Conservation (phyloP, 2,888 invertebrate species). For the Apamea monoglypha region DNA sequence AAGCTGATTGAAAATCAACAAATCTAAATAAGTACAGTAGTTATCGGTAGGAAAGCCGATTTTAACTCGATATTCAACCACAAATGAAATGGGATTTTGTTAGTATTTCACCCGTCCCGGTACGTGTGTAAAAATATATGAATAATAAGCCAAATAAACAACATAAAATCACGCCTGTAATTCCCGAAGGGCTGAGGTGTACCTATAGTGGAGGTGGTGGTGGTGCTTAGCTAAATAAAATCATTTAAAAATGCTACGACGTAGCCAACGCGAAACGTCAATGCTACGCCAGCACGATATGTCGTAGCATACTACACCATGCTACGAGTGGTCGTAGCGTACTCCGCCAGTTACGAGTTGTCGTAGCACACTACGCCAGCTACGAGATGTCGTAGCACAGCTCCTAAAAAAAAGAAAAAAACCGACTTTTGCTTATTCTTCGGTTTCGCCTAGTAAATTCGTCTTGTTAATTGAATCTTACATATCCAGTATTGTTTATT, state of each 20-base stretch:
- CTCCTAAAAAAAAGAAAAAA: background rate
- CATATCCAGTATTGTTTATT: slow-evolving; percentile 42
- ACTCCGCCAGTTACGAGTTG: background rate
- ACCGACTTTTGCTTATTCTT: too few relatives aligned
- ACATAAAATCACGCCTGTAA: background rate
- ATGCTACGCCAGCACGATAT: background rate
- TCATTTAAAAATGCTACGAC: background rate
- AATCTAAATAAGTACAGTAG: background rate
- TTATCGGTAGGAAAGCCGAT: background rate
- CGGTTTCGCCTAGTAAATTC: background rate
- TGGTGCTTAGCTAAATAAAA: background rate
- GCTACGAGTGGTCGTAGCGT: background rate
- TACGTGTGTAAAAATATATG: background rate
- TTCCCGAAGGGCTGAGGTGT: background rate
- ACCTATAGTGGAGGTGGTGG: background rate
- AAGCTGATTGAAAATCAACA: background rate
- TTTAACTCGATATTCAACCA: background rate
- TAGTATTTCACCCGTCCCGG: too few relatives aligned
- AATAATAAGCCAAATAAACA: background rate
- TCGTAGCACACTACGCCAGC: background rate
- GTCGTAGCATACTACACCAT: background rate
- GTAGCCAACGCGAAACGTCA: background rate
- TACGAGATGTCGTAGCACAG: background rate
- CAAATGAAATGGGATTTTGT: background rate
- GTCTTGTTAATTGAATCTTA: slow-evolving; percentile 21